Conservation (phyloP, 2,113 vertebrate species). For the Oreochromis tanganicae region DNA sequence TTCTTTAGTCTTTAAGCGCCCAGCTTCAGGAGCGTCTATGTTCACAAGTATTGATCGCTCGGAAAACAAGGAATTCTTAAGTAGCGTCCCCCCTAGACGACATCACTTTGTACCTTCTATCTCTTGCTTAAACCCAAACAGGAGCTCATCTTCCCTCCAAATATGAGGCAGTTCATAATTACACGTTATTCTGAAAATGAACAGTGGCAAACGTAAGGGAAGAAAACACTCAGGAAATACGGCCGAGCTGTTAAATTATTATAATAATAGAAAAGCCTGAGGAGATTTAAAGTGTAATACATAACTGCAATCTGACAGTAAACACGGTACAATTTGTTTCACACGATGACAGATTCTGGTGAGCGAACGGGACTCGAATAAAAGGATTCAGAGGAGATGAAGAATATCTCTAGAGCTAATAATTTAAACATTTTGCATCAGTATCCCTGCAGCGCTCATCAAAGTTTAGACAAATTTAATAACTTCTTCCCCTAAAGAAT, state of each 20-base stretch:
- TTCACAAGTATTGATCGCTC: constrained; percentile 19
- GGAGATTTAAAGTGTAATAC: neutral
- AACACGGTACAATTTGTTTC: neutral
- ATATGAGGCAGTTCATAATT: neutral
- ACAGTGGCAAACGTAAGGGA: neutral
- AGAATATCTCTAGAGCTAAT: neutral
- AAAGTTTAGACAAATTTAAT: constrained; percentile 22
- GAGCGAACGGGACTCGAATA: neutral
- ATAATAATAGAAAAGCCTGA: neutral
- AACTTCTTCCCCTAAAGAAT: constrained; percentile 16
- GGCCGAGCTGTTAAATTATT: neutral
- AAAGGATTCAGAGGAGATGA: neutral
- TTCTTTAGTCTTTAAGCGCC: neutral
- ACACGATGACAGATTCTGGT: neutral
- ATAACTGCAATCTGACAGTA: neutral
- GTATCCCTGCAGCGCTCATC: neutral
- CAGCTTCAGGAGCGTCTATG: neutral
- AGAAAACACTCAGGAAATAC: neutral
- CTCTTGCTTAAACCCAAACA: neutral
- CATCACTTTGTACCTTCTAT: neutral
- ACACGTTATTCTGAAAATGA: neutral
- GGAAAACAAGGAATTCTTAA: constrained; percentile 30
- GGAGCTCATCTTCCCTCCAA: neutral
- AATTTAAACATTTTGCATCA: constrained; percentile 7
- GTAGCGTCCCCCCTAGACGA: neutral